These are phyloP conservation scores for Arctopsyche grandis DNA, from an alignment of 1,140 invertebrate genomes.

Conservation along the genomic window DNA sequence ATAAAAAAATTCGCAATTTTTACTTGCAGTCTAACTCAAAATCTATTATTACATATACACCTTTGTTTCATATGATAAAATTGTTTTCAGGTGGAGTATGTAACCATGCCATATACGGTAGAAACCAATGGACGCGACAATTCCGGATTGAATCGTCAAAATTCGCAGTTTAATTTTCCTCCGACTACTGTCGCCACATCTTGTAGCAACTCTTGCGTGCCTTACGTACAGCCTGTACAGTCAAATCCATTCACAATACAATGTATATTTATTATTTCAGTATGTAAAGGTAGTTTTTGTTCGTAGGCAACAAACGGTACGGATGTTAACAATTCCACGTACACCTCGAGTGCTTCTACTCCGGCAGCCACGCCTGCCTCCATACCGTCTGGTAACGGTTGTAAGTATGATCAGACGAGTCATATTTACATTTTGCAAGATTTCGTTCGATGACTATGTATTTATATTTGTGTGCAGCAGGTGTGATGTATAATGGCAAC, in stretches of 20 bases:
- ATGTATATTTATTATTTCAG: not conserved
- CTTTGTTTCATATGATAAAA: too few relatives aligned
- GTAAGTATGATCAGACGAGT: not conserved
- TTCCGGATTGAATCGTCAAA: not conserved
- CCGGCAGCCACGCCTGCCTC: not conserved
- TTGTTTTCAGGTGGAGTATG: slow-evolving; percentile 46
- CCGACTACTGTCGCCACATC: not conserved
- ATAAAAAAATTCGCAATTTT: too few relatives aligned
- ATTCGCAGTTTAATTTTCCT: not conserved
- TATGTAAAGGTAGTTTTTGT: not conserved
- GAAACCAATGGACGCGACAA: slow-evolving; percentile 34
- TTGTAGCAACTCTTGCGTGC: not conserved
- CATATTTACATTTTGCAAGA: too few relatives aligned
- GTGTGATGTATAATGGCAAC: not conserved
- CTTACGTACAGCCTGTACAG: not conserved
- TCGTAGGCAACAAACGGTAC: not conserved
- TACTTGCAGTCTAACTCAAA: too few relatives aligned
- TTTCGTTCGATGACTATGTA: not conserved
- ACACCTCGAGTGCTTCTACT: not conserved
- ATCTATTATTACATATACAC: too few relatives aligned
- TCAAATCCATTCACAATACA: not conserved
- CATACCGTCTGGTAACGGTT: not conserved
- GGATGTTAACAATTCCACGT: not conserved
- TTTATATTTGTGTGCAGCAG: not conserved
- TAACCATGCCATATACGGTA: slow-evolving; percentile 46